Evolutionary conservation across 2,888 invertebrate genomes (phyloP), one percentile per base, ranked within the genome.

Genomic region (Biston betularia): DNA sequence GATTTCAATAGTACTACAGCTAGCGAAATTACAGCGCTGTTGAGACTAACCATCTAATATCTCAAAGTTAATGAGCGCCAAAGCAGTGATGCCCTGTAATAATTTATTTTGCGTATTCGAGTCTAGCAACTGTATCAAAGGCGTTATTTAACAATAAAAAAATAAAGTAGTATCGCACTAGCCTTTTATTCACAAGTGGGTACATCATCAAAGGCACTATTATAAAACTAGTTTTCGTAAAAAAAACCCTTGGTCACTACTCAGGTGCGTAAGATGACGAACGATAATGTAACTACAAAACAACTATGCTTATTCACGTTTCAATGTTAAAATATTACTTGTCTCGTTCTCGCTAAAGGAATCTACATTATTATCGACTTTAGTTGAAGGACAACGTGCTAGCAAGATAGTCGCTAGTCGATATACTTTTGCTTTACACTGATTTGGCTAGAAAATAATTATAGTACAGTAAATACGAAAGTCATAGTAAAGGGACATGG

Each of bases 381-480:
- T 75, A 81, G 82, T 82, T 60, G 65, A 75, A 78, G 71, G 70
- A 66, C 70, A 66, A 63, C 68, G 72, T 78, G 78, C 75, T 62
- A 72, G 77, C 77, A 76, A 76, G 70, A 68, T 55, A 69, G 73
- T 59, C 81, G 79, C 24, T 24, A 24, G 24, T 24, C 24, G 24
- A 24, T 24, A 24, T 44, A 35, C 53, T 15, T 4, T 14, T 42
- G 42, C 42, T 42, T 54, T 33, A 42, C 7, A 42, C 6, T 9
- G 24, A 42, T 24, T 40, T 54, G 11, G 42, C 6, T 24, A 0
- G 24, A 52, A 38, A 24, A 24, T 24, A 24, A 24, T 24, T 24
- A 24, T 24, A 3, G 24, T 24, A 24, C 24, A 24, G 1, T 24
- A 24, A 2, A 2, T 1, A 24, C 24, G 24, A 24, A 24, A 24